Base-by-base conservation (phyloP, 37 sponge, comb jelly and placozoan genomes). In the Geodia barretti region DNA sequence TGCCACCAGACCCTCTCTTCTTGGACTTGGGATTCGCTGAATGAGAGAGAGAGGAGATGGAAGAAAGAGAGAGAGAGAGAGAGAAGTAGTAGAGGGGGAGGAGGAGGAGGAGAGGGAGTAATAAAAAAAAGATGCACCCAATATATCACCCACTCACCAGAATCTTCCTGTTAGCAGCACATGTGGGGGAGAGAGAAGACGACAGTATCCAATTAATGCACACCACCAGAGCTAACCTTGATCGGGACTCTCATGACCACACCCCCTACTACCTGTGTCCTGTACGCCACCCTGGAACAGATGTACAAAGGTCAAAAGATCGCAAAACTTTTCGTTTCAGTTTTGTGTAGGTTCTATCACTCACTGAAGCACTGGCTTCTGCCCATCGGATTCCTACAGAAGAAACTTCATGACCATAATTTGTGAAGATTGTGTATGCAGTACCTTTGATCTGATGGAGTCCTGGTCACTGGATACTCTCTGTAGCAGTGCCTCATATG, bases 171-270 rank as follows among this genome's bases (percentile, higher is more conserved):
- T 54, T 26, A 33, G 41, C n/a, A 64, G 64, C 11, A 2, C 7
- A 41, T n/a, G 41, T 40, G 41, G 39, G 31, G 26, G 60, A 30
- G 75, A 20, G 75, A 60, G 62, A 11, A 60, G 38, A 21, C 4
- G 43, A 31, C 60, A 77, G 8, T 62, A 64, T 34, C 41, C 25
- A 21, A 62, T 8, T 34, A 29, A 2, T 47, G 35, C 35, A 37
- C 3, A 70, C 35, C 26, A 4, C 24, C 54, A 79, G 11, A 69
- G 54, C 34, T 28, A 29, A 39, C 80, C 30, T 79, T 82, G 26
- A 95, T 88, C 2, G 95, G 95, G 26, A 95, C 83, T 71, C 87
- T 82, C 54, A 88, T 80, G n/a, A 95, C 92, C 71, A 95, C 95
- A 4, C 95, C 95, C 2, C 95, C 95, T 32, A 92, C 42, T 23